These are phyloP conservation scores for Cassiopea andromeda DNA, from an alignment of 30 jellyfish, hydroid and myxozoan genomes.

Conservation along the genomic window DNA sequence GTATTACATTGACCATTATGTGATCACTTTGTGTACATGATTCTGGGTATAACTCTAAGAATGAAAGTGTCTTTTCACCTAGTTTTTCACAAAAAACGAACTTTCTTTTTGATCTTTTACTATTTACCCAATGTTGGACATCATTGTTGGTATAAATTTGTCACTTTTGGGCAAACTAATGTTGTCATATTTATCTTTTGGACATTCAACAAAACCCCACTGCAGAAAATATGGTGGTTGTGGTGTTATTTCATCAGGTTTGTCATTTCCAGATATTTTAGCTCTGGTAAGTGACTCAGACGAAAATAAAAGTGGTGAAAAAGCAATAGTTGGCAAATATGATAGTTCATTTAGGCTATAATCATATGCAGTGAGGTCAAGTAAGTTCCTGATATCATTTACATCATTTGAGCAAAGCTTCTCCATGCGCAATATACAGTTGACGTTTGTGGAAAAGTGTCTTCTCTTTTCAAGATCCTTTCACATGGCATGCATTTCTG, in stretches of 20 bases:
- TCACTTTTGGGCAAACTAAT: not conserved
- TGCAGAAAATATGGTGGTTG: slow-evolving; percentile 22
- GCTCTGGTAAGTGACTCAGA: not conserved
- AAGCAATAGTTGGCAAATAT: slow-evolving; percentile 15
- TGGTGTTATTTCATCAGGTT: not conserved
- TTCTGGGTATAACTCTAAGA: too few relatives aligned
- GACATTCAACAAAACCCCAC: slow-evolving; percentile 2
- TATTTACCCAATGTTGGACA: not conserved
- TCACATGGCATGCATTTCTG: not conserved
- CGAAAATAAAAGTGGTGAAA: slow-evolving; percentile 18
- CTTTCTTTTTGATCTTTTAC: not conserved
- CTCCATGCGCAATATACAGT: slow-evolving; percentile 38
- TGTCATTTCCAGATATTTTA: not conserved
- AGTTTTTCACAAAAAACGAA: too few relatives aligned
- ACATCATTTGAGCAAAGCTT: slow-evolving; percentile 17
- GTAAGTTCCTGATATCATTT: not conserved
- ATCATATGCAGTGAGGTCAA: slow-evolving; percentile 31
- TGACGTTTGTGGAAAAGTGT: not conserved
- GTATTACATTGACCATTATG: not conserved
- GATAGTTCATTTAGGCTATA: slow-evolving; percentile 18
- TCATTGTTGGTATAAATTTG: not conserved
- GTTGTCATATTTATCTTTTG: not conserved
- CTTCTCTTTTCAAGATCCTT: not conserved
- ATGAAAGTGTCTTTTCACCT: too few relatives aligned
- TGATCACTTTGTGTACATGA: not conserved